Percentiles rank a stretch among this genome's conserved stretches.
Evolutionary conservation across 1,140 invertebrate genomes (phyloP).

Genomic region (Sesamia nonagrioides): DNA sequence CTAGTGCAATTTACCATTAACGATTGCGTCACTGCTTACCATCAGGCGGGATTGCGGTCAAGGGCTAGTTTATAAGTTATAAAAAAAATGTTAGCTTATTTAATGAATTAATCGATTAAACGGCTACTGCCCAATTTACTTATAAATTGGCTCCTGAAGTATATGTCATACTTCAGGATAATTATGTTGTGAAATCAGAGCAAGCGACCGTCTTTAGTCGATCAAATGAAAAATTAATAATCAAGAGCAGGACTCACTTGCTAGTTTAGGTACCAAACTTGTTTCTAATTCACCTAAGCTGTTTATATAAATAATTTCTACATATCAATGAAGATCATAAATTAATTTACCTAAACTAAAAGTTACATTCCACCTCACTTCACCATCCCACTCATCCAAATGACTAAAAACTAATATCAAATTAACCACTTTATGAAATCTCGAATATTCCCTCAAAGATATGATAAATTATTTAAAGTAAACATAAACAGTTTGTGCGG

Average conservation of each 20-base stretch:
- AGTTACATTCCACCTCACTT: too few species aligned
- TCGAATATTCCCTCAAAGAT: background rate
- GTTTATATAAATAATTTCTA: too few species aligned
- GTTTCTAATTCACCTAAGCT: background rate
- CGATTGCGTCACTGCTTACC: too few species aligned
- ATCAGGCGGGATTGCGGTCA: too few species aligned
- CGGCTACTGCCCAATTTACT: background rate
- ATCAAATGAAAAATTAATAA: background rate
- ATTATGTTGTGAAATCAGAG: background rate
- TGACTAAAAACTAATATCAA: too few species aligned
- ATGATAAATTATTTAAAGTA: constrained; percentile 1
- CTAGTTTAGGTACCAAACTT: background rate
- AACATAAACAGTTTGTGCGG: constrained; percentile 5
- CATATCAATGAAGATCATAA: too few species aligned
- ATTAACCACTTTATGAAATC: background rate
- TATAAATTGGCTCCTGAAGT: background rate
- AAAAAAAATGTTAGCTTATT: too few species aligned
- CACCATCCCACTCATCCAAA: too few species aligned
- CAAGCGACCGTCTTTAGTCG: background rate
- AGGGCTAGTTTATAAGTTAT: too few species aligned
- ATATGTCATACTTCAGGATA: background rate
- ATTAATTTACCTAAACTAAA: too few species aligned
- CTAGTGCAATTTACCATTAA: too few species aligned
- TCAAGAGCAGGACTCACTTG: background rate
- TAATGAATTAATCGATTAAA: background rate